Base-by-base conservation (phyloP, 2,888 invertebrate species). In the Reticulitermes lucifugus region DNA sequence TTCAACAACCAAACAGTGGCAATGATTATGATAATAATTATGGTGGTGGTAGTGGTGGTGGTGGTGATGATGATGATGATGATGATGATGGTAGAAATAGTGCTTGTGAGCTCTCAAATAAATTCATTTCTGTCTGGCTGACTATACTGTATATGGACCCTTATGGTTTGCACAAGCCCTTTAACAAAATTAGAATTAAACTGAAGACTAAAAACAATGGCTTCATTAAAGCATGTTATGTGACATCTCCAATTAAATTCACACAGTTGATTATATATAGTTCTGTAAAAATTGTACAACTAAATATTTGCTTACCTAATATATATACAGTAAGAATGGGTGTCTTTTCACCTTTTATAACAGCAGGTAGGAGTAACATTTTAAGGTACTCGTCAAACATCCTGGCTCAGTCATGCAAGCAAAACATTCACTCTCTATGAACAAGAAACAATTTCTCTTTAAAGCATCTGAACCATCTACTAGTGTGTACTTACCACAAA, bases 261-360 rank as follows among this genome's bases (percentile, higher is more conserved):
- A 86, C 75, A 86, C 77, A 82, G 60, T 86, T 70, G 43, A 81
- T 81, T 65, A 84, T 77, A 83, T 83, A 80, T 75, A 84, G 75
- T 84, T 84, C 70, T 83, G 84, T 86, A 86, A 86, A 86, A 86
- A 86, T 86, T 84, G 86, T 86, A 86, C 86, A 86, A 86, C 86
- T 81, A 86, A 86, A 80, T 79, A 83, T 83, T 70, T 71, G 79
- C 71, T 55, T 79, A 82, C 83, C 77, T 71, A 84, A 84, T 86
- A 86, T 86, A 86, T 86, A 65, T 84, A 86, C 84, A 84, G 84
- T 84, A 83, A 86, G 73, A 79, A 84, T 81, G 81, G 86, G 84
- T 86, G 84, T 86, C 86, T 86, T 86, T 86, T 81, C 81, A 81
- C 81, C 81, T 41, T 80, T 80, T 60, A 80, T 46, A 81, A 81